phyloP scores from a whole-genome alignment of 2,113 vertebrate species.

The Hydrolagus affinis region DNA sequence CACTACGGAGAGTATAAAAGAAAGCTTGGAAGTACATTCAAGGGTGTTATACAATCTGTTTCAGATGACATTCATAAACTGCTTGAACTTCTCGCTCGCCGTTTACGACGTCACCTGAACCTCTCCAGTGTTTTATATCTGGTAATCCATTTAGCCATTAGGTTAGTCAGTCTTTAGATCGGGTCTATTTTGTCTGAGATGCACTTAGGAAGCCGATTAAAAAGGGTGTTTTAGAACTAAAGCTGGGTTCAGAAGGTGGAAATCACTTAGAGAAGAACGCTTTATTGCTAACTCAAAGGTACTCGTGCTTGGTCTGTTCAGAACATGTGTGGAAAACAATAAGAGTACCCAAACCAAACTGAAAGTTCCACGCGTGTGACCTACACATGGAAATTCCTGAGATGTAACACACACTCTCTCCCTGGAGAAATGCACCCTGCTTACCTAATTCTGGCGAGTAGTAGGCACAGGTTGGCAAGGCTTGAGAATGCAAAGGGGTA shows the following conservation, averaged over 20 bases:
- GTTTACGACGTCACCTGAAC: slow-evolving; percentile 8
- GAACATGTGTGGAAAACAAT: too few relatives aligned
- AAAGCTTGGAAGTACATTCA: background rate
- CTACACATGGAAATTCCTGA: too few relatives aligned
- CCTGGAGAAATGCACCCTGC: too few relatives aligned
- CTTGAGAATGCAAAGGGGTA: too few relatives aligned
- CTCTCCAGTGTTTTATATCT: slow-evolving; percentile 20
- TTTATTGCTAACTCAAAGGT: background rate
- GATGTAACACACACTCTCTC: too few relatives aligned
- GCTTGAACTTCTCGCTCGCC: background rate
- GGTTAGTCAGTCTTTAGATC: slow-evolving; percentile 3
- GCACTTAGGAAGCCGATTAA: background rate
- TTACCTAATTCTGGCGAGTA: too few relatives aligned
- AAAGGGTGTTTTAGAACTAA: background rate
- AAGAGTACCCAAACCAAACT: too few relatives aligned
- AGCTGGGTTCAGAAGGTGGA: background rate
- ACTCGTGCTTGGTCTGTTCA: too few relatives aligned
- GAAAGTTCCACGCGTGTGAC: too few relatives aligned
- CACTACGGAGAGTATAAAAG: too few relatives aligned
- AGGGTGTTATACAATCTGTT: background rate
- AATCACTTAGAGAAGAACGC: background rate
- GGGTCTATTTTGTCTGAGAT: background rate
- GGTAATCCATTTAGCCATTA: background rate
- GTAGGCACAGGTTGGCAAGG: too few relatives aligned
- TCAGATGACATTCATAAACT: background rate